Percentiles rank a stretch among this genome's conserved stretches.
Conservation (phyloP, 2,888 invertebrate genomes). For the Petrolisthes manimaculis region DNA sequence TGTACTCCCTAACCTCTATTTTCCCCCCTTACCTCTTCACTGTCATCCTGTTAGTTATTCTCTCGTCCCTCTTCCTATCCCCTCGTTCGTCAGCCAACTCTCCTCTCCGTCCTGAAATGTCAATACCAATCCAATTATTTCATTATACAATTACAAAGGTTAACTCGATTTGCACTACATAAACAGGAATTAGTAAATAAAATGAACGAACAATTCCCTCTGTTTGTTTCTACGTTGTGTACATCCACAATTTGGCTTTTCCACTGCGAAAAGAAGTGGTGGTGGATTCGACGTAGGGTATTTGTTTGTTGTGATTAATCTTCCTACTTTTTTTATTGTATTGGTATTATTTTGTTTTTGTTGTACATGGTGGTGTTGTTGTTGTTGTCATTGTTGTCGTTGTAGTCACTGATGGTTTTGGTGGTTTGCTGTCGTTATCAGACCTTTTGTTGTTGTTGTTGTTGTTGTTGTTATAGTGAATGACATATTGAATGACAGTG, state of each 20-base stretch:
- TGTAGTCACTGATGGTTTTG: not conserved
- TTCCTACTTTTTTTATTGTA: too few relatives aligned
- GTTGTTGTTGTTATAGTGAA: not conserved
- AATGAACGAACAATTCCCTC: too few relatives aligned
- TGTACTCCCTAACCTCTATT: not conserved
- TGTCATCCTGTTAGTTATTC: not conserved
- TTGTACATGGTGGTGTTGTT: not conserved
- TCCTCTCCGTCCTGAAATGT: not conserved
- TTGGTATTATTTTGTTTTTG: too few relatives aligned
- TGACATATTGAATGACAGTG: not conserved
- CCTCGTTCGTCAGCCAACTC: not conserved
- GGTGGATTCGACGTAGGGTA: too few relatives aligned
- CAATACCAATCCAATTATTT: conserved; percentile 1
- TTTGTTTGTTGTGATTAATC: too few relatives aligned
- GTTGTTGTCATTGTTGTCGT: not conserved
- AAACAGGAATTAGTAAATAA: too few relatives aligned
- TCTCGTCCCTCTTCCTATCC: not conserved
- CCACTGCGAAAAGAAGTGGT: too few relatives aligned
- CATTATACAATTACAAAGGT: not conserved
- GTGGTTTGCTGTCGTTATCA: too few relatives aligned
- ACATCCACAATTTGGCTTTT: too few relatives aligned
- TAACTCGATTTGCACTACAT: not conserved
- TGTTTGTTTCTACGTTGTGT: too few relatives aligned
- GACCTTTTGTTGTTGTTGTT: not conserved
- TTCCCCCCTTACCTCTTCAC: not conserved